These are phyloP conservation scores for Psilopogon haemacephalus DNA, from an alignment of 2,113 vertebrate species.

Conservation along the genomic window DNA sequence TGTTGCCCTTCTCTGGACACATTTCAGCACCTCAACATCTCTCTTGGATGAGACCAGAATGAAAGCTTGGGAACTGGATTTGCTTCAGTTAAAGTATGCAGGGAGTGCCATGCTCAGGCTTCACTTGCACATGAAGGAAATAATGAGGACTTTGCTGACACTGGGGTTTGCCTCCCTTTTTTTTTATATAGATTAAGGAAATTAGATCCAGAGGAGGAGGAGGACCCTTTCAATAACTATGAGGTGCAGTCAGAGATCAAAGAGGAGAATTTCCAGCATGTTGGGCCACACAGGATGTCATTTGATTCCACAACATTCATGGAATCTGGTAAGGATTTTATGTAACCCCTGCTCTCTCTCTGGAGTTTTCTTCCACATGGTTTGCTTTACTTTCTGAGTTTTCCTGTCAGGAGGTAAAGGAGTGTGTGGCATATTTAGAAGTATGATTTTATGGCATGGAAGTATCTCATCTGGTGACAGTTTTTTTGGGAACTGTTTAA, in stretches of 20 bases:
- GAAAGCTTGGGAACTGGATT: not conserved
- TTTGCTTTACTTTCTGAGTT: not conserved
- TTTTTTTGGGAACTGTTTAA: not conserved
- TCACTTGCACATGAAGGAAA: not conserved
- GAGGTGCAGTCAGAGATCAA: slow-evolving; percentile 86
- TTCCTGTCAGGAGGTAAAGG: not conserved
- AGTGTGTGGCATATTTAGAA: not conserved
- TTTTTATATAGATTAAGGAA: slow-evolving; percentile 83
- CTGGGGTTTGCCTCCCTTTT: accelerated
- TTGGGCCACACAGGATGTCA: slow-evolving; percentile 75
- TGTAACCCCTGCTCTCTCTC: not conserved
- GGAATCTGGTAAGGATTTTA: slow-evolving; percentile 83
- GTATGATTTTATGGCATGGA: not conserved
- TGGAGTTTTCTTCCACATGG: not conserved
- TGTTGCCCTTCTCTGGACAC: no score
- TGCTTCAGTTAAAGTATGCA: not conserved
- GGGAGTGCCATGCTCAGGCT: not conserved
- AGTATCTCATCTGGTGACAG: not conserved
- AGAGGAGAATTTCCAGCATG: slow-evolving; percentile 77
- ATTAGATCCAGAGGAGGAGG: slow-evolving; percentile 91
- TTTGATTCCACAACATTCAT: slow-evolving; percentile 85
- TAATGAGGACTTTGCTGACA: not conserved
- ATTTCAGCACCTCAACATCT: no score
- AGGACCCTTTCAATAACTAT: slow-evolving; percentile 87
- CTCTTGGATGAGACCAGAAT: no score